These are phyloP conservation scores for Coracopsis vasa DNA, from an alignment of 2,113 vertebrate genomes.

Conservation along the genomic window DNA sequence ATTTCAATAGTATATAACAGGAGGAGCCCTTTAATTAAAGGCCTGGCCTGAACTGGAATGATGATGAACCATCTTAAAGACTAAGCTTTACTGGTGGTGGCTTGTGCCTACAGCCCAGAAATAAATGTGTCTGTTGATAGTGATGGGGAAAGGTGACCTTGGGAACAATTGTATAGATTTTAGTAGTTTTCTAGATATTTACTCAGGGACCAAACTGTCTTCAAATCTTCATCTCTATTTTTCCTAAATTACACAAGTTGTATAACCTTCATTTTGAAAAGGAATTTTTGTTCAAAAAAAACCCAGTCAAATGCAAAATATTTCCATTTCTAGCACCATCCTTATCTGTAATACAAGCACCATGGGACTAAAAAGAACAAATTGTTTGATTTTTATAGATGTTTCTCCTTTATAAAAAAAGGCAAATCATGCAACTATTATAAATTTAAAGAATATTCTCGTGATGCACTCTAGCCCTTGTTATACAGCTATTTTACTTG, in stretches of 20 bases:
- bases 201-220: conserved; percentile 38
- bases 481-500: not conserved
- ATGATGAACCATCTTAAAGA: not conserved
- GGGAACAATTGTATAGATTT: not conserved
- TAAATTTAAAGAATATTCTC: not conserved
- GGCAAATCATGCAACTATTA: not conserved
- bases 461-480: not conserved
- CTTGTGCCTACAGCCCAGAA: not conserved
- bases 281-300: not conserved
- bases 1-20: not conserved
- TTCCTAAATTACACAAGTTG: not conserved
- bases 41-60: not conserved
- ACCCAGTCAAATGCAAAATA: not conserved
- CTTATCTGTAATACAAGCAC: not conserved
- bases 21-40: not conserved
- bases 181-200: not conserved
- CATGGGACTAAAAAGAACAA: not conserved
- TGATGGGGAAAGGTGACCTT: not conserved
- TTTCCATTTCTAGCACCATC: not conserved
- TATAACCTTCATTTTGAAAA: not conserved
- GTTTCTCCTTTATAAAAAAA: not conserved
- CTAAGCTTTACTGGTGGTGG: not conserved
- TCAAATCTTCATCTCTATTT: not conserved
- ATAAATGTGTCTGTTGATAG: not conserved
- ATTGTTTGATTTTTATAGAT: not conserved